These are phyloP conservation scores for Sericinus montela DNA, from an alignment of 2,888 invertebrate species.

Conservation along the genomic window DNA sequence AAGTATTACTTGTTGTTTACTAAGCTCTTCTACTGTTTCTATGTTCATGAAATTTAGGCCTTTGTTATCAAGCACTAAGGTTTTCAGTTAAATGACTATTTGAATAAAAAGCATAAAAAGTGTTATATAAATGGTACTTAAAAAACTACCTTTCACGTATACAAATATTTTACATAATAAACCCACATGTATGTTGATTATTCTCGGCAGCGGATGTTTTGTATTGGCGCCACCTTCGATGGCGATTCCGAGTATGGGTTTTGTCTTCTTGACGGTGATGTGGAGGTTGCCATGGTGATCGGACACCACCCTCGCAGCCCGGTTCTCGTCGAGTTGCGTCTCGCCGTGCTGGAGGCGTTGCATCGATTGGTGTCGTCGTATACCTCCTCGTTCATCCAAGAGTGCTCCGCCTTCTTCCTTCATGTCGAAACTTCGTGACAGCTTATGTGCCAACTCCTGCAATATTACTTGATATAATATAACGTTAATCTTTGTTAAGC, in stretches of 20 bases:
- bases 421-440: slow-evolving; percentile 93
- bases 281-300: slow-evolving; percentile 93
- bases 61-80: too few relatives aligned
- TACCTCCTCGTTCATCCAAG: slow-evolving; percentile 82
- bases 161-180: slow-evolving; percentile 11
- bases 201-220: slow-evolving; percentile 94
- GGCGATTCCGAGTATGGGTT: slow-evolving; percentile 96
- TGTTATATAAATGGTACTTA: too few relatives aligned
- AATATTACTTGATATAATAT: background rate
- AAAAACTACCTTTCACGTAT: background rate
- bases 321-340: slow-evolving; percentile 70
- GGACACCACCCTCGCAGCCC: slow-evolving; percentile 83
- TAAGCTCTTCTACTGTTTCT: too few relatives aligned
- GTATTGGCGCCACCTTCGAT: slow-evolving; percentile 99
- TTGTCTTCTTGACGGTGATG: slow-evolving; percentile 94
- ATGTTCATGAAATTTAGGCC: too few relatives aligned
- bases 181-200: slow-evolving; percentile 97
- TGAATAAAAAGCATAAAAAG: too few relatives aligned
- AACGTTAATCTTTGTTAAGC: background rate
- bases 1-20: too few relatives aligned
- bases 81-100: too few relatives aligned
- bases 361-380: slow-evolving; percentile 88
- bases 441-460: slow-evolving; percentile 92
- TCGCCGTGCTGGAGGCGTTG: slow-evolving; percentile 84
- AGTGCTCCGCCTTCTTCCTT: slow-evolving; percentile 89